These are phyloP conservation scores for Psammodynastes pulverulentus DNA, from an alignment of 2,113 vertebrate species.

Conservation along the genomic window DNA sequence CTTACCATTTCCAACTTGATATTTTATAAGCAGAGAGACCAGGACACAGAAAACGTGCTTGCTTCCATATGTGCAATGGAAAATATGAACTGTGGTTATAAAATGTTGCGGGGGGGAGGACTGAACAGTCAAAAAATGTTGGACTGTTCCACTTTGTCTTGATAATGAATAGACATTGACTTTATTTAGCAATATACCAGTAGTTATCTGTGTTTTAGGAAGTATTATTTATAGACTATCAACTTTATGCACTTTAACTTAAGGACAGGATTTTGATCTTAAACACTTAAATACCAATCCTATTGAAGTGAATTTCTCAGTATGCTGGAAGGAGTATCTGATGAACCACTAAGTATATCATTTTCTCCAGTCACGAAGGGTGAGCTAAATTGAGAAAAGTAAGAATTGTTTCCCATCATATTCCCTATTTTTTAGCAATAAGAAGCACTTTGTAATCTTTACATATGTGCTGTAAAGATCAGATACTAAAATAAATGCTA, in stretches of 20 bases:
- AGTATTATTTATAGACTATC: neutral
- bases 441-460: slow-evolving; percentile 10
- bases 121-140: neutral
- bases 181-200: neutral
- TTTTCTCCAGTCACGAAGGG: slow-evolving; percentile 14
- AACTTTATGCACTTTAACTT: neutral
- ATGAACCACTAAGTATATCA: neutral
- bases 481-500: neutral
- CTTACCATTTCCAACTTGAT: neutral
- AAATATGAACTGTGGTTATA: neutral
- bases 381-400: neutral
- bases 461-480: slow-evolving; percentile 2
- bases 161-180: neutral
- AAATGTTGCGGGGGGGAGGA: neutral
- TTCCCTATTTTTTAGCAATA: slow-evolving; percentile 25
- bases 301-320: neutral
- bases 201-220: neutral
- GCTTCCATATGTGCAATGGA: neutral
- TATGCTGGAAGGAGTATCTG: neutral
- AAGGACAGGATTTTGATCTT: neutral
- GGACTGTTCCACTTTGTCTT: neutral
- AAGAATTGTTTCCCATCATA: neutral
- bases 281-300: neutral
- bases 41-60: neutral
- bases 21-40: neutral